Evolutionary conservation across 1,140 invertebrate species (phyloP), one percentile per base, ranked within the genome.

Genomic region (Cotesia chilonis): DNA sequence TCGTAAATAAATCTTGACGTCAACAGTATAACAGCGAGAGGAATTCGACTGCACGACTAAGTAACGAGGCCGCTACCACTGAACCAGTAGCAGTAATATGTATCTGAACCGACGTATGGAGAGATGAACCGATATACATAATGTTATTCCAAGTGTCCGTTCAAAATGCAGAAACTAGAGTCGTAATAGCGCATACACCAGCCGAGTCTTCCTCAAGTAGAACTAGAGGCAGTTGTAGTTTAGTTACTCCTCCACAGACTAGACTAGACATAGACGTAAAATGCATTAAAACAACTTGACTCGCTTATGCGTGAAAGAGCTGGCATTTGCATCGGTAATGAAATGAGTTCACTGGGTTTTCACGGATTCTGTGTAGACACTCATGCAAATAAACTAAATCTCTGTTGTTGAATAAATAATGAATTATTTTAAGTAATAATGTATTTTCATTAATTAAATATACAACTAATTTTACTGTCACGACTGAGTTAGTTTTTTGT

Each of bases 101-200:
- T 61, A 7, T 14, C 68, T 17, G 14, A 28, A 9, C 35, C 10
- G 20, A 12, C 69, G 63, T 71, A 71, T 71, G 69, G 60, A 64
- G 69, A 71, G 69, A 71, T 71, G 69, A 71, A 64, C 60, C 69
- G 69, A 71, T 71, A 71, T 71, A 71, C 69, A 71, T 71, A 71
- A 71, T 71, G 69, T 64, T 71, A 71, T 71, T 71, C 69, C 52
- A 60, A 71, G 59, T 71, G 69, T 71, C 69, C 60, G 69, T 55
- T 71, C 51, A 71, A 71, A 71, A 71, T 71, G 69, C 69, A 60
- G 69, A 64, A 71, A 71, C 69, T 71, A 60, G 63, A 51, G 55
- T 71, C 60, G 69, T 71, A 64, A 71, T 20, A 7, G 7, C 68
- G 41, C 6, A 28, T 51, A 47, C 41, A 47, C 6, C 10, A 47